phyloP scores from a whole-genome alignment of 2,113 vertebrate genomes.

The Oceanodroma tethys region DNA sequence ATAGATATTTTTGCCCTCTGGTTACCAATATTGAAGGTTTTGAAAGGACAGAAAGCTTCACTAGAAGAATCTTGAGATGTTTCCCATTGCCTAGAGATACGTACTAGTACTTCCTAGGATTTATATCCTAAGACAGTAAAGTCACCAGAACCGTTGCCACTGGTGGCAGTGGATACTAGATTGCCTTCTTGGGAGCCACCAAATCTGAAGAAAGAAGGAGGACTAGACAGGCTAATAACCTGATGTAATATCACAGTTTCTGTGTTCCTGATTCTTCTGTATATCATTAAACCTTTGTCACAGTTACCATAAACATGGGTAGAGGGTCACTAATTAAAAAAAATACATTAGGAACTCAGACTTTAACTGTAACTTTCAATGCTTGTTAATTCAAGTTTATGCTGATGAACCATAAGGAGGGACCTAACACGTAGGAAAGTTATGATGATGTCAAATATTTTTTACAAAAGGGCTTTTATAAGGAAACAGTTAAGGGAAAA shows the following conservation, averaged over 20 bases:
- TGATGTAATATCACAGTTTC: background rate
- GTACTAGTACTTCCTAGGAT: background rate
- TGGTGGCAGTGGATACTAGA: background rate
- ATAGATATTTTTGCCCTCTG: background rate
- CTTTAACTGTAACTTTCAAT: background rate
- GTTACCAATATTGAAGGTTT: background rate
- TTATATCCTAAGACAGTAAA: background rate
- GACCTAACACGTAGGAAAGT: background rate
- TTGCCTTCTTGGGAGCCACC: background rate
- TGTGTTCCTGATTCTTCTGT: background rate
- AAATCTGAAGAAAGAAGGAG: background rate
- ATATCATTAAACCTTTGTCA: background rate
- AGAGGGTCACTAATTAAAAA: background rate
- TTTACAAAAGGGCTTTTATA: background rate
- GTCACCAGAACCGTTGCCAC: background rate
- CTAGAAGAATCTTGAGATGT: background rate
- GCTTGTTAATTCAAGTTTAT: background rate
- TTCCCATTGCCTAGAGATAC: background rate
- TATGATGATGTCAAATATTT: background rate
- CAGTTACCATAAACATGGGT: background rate
- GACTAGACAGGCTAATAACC: background rate
- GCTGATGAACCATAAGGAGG: background rate
- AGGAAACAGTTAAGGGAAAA: background rate
- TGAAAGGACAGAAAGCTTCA: background rate
- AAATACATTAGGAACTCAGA: background rate